These are phyloP conservation scores for Mercenaria mercenaria DNA, from an alignment of 1,140 invertebrate species.

Conservation along the genomic window DNA sequence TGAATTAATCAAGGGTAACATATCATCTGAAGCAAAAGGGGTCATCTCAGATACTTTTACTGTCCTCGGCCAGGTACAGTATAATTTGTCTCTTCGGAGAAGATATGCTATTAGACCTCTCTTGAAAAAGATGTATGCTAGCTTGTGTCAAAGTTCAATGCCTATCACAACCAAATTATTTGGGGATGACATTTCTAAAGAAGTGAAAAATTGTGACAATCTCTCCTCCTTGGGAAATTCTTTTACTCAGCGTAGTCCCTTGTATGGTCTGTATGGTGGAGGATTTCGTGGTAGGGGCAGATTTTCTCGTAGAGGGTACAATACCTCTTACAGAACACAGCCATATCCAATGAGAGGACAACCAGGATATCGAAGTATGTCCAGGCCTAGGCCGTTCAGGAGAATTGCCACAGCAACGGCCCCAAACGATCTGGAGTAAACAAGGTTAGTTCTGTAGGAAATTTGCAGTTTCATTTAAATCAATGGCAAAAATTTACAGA, in stretches of 20 bases:
- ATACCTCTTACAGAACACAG: not conserved
- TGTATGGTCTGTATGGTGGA: not conserved
- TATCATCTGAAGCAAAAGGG: not conserved
- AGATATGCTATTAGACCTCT: not conserved
- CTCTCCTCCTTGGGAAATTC: not conserved
- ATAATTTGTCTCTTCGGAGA: not conserved
- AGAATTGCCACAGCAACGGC: not conserved
- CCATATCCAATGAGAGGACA: not conserved
- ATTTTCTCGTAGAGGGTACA: not conserved
- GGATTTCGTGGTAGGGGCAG: not conserved
- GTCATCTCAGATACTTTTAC: not conserved
- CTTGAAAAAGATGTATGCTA: slow-evolving; percentile 24
- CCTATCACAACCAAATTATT: slow-evolving; percentile 14
- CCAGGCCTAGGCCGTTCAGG: not conserved
- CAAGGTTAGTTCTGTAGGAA: slow-evolving; percentile 25
- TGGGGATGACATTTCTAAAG: slow-evolving; percentile 51
- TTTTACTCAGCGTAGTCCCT: not conserved
- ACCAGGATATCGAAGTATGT: not conserved
- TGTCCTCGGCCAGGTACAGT: slow-evolving; percentile 23
- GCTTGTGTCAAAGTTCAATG: slow-evolving; percentile 13
- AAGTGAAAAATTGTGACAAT: slow-evolving; percentile 49
- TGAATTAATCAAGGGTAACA: slow-evolving; percentile 11
- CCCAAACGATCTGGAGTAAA: slow-evolving; percentile 36
- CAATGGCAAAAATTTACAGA: slow-evolving; percentile 35
- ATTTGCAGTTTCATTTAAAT: not conserved